These are phyloP conservation scores for Pogona vitticeps DNA, from an alignment of 2,113 vertebrate genomes.

Conservation along the genomic window DNA sequence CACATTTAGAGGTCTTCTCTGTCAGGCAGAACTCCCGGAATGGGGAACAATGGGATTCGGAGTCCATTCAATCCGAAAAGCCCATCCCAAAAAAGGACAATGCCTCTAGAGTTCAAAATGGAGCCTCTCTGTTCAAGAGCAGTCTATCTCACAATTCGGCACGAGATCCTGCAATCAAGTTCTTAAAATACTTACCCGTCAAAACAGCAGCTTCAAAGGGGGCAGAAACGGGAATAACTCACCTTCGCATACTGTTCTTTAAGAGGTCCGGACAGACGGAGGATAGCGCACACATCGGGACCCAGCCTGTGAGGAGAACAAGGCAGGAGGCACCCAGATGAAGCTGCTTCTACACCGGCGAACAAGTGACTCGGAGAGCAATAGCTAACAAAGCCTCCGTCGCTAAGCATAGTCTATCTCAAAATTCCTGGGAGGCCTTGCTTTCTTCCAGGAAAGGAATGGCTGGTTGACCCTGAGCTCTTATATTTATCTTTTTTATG, in stretches of 20 bases:
- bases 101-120: neutral
- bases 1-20: too few relatives aligned
- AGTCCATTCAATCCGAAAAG: too few relatives aligned
- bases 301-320: slow-evolving; percentile 35
- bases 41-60: too few relatives aligned
- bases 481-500: too few relatives aligned
- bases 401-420: neutral
- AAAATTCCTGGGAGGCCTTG: neutral
- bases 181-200: too few relatives aligned
- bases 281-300: slow-evolving; percentile 57
- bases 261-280: slow-evolving; percentile 71
- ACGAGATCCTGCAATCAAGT: too few relatives aligned
- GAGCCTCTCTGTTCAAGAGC: neutral
- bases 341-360: neutral
- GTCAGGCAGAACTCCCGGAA: too few relatives aligned
- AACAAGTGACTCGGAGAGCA: neutral
- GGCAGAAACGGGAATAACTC: neutral
- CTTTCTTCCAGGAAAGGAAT: too few relatives aligned
- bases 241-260: slow-evolving; percentile 74
- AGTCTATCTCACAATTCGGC: neutral
- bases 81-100: too few relatives aligned
- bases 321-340: neutral
- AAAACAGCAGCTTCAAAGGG: neutral
- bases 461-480: too few relatives aligned
- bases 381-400: neutral